phyloP scores from a whole-genome alignment of 2,113 vertebrate genomes.

The Eulemur macaco region DNA sequence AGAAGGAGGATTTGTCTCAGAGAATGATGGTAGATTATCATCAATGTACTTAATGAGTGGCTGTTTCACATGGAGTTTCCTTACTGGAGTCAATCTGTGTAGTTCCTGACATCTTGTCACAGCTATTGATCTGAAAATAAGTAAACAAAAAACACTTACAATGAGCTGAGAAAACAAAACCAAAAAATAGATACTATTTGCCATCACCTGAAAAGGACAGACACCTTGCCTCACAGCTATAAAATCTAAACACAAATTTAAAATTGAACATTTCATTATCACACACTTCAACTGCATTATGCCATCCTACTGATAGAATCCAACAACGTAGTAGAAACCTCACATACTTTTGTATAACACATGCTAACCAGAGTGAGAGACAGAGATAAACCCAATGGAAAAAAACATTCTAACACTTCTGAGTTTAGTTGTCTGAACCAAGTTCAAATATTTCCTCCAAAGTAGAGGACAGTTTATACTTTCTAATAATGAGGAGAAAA shows the following conservation, averaged over 20 bases:
- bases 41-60: not conserved
- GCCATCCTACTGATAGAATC: not conserved
- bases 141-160: not conserved
- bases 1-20: not conserved
- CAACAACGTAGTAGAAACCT: not conserved
- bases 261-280: not conserved
- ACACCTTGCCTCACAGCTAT: not conserved
- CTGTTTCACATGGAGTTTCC: not conserved
- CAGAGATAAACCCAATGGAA: not conserved
- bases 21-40: slow-evolving; percentile 20
- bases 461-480: not conserved
- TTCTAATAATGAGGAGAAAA: not conserved
- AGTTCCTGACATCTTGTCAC: slow-evolving; percentile 1
- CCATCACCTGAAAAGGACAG: not conserved
- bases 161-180: slow-evolving; percentile 9
- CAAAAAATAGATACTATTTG: slow-evolving; percentile 18
- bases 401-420: not conserved
- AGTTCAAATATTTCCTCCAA: not conserved
- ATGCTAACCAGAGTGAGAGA: not conserved
- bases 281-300: not conserved
- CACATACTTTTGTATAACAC: not conserved
- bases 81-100: not conserved
- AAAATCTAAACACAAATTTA: not conserved
- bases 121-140: not conserved
- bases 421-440: not conserved